Evolutionary conservation across 2,888 invertebrate species (phyloP).

Genomic region (Chouioia cunea): DNA sequence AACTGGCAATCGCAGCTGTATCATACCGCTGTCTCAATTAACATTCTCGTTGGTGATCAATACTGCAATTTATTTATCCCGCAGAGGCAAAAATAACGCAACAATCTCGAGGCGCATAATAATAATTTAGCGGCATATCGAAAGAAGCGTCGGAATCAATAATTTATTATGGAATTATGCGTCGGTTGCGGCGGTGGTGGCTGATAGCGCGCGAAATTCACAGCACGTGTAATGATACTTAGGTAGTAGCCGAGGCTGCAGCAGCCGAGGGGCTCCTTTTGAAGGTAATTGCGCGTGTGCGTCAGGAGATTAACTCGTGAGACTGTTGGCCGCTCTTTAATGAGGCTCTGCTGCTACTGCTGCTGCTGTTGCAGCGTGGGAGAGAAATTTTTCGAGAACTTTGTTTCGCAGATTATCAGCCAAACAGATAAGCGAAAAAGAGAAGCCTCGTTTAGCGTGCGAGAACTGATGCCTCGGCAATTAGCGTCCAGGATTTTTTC

Average conservation of each 20-base stretch:
- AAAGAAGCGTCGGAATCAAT: too few relatives aligned
- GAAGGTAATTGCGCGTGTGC: conserved; percentile 50
- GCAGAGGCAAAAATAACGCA: too few relatives aligned
- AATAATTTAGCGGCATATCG: too few relatives aligned
- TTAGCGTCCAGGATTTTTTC: not conserved
- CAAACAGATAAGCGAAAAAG: too few relatives aligned
- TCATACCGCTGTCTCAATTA: too few relatives aligned
- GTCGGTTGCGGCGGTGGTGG: too few relatives aligned
- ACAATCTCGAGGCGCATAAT: too few relatives aligned
- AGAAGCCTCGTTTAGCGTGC: conserved; percentile 32
- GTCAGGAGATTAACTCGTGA: conserved; percentile 42
- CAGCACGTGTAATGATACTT: conserved; percentile 16
- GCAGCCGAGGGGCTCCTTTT: conserved; percentile 27
- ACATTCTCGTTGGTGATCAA: too few relatives aligned
- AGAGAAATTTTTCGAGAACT: conserved; percentile 31
- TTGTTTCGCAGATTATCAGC: too few relatives aligned
- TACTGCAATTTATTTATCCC: too few relatives aligned
- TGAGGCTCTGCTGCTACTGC: too few relatives aligned
- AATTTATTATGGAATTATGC: not conserved
- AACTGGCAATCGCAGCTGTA: too few relatives aligned
- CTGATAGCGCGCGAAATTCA: conserved; percentile 16
- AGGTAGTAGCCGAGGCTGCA: conserved; percentile 41
- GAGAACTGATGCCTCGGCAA: conserved; percentile 32
- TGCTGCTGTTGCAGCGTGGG: conserved; percentile 33
- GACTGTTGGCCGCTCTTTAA: conserved; percentile 35